Evolutionary conservation across 2,888 invertebrate genomes (phyloP).

Genomic region (Cotesia congregata): DNA sequence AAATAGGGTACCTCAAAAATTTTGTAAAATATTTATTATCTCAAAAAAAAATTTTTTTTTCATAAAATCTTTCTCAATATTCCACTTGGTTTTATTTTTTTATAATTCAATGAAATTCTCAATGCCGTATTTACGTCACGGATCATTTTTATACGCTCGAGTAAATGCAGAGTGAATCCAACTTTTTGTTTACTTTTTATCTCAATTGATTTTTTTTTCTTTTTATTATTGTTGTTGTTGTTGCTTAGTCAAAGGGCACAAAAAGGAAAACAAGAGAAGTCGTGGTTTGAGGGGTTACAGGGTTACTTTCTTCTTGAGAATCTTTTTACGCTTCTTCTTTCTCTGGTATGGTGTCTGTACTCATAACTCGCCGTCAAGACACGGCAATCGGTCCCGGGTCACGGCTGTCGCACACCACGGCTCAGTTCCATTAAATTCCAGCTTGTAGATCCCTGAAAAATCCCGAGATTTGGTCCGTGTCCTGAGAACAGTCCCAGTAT

Average conservation of each 20-base stretch:
- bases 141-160: slow-evolving; percentile 12
- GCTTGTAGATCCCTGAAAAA: slow-evolving; percentile 51
- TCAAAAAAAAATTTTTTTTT: not conserved
- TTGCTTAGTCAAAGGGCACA: not conserved
- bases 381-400: slow-evolving; percentile 45
- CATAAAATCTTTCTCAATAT: not conserved
- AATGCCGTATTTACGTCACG: slow-evolving; percentile 9
- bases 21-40: not conserved
- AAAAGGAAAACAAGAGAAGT: slow-evolving; percentile 22
- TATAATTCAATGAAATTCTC: slow-evolving; percentile 20
- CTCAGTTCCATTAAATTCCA: slow-evolving; percentile 51
- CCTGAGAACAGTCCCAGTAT: slow-evolving; percentile 44
- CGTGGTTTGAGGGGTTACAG: slow-evolving; percentile 40
- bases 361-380: slow-evolving; percentile 39
- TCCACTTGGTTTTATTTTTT: not conserved
- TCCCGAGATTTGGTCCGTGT: slow-evolving; percentile 56
- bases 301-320: slow-evolving; percentile 41
- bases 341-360: slow-evolving; percentile 21
- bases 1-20: no score
- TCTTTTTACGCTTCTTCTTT: slow-evolving; percentile 30
- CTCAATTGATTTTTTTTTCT: not conserved
- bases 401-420: slow-evolving; percentile 38
- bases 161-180: not conserved
- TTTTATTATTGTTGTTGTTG: not conserved
- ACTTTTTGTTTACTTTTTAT: slow-evolving; percentile 5